Evolutionary conservation across 2,113 vertebrate genomes (phyloP), one percentile per base, ranked within the genome.

Genomic region (Muscicapa adusta): DNA sequence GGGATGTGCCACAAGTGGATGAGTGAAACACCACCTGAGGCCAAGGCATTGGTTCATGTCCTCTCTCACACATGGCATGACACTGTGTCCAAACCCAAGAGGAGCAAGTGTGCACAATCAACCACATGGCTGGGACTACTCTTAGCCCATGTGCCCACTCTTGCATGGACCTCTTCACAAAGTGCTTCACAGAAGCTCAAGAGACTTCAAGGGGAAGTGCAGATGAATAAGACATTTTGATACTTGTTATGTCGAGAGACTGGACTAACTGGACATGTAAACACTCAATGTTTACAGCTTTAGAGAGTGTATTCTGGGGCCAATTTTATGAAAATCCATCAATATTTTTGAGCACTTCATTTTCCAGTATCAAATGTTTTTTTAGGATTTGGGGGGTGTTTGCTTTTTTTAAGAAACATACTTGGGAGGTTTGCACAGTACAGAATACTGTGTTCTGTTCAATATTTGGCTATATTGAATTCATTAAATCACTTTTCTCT

Each of bases 101-200:
- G 36, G 6, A n/a, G 6, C 0, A 0, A 56, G 34, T 11, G 15
- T 26, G 43, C 18, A 38, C 0, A 1, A 85, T 40, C 34, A 80
- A 8, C 14, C 16, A 26, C 38, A 14, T 0, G 1, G n/a, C 31
- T 53, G 16, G 34, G 47, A 66, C 23, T 10, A 2, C 58, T 33
- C 56, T 28, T 6, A 5, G n/a, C 26, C n/a, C 8, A 1, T 0
- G 0, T n/a, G 19, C 14, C 47, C 40, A 14, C 16, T 66, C 23
- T 17, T 15, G 50, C 0, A 0, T 5, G 34, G 19, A 34, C 15
- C 31, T 43, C 67, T 67, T 47, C 43, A 48, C 16, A 4, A 81
- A 47, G 17, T 4, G 16, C 34, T 81, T 47, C 61, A 81, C 36
- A 67, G 56, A 61, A 62, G 26, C 61, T 67, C 58, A 78, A 74